Percentiles rank a stretch among this genome's conserved stretches.
These are phyloP conservation scores for human (Homo sapiens) DNA, from an alignment of 2,113 vertebrate genomes.

Conservation along the genomic window GRCh38 chr17:73609001-73609500, in stretches of 20 bases:
- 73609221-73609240: background rate
- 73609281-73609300: rapidly evolving
- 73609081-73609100: background rate
- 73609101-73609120: rapidly evolving
- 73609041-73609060: background rate
- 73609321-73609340: background rate
- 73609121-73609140: background rate
- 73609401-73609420: background rate
- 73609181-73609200: rapidly evolving
- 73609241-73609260: rapidly evolving
- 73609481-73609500: background rate
- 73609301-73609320: background rate
- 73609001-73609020: too few relatives aligned
- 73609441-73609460: background rate
- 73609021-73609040: background rate
- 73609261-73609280: background rate
- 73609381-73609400: rapidly evolving
- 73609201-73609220: background rate
- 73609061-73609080: rapidly evolving
- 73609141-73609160: background rate
- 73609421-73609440: background rate
- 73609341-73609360: background rate
- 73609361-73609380: background rate
- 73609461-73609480: rapidly evolving
- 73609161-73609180: background rate